phyloP scores from a whole-genome alignment of 2,888 invertebrate genomes.

The Amphimallon solstitiale region DNA sequence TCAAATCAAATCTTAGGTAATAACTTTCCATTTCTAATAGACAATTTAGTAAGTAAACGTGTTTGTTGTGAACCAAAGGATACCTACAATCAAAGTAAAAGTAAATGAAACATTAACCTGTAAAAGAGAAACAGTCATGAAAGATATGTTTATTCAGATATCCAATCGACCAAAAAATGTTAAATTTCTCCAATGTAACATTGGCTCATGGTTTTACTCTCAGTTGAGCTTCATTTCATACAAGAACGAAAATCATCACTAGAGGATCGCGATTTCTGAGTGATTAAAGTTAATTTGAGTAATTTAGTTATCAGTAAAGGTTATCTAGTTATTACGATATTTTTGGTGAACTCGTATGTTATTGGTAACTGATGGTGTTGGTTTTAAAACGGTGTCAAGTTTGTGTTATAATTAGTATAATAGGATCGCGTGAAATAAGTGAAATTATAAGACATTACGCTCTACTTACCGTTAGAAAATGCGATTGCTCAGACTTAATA shows the following conservation, averaged over 20 bases:
- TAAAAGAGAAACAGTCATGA: constrained; percentile 29
- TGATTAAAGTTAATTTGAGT: not conserved
- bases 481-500: constrained; percentile 56
- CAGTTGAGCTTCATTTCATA: constrained; percentile 49
- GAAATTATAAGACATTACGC: constrained; percentile 52
- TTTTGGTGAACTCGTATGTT: not conserved
- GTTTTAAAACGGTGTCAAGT: not conserved
- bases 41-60: not conserved
- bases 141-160: constrained; percentile 48
- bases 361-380: not conserved
- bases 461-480: constrained; percentile 58
- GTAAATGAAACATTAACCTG: constrained; percentile 3
- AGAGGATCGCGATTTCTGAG: constrained; percentile 1
- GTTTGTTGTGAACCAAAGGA: not conserved
- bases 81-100: constrained; percentile 6
- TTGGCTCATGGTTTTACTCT: constrained; percentile 57
- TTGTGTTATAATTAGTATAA: constrained; percentile 17
- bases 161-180: constrained; percentile 57
- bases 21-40: constrained; percentile 1
- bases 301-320: not conserved
- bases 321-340: too few species aligned
- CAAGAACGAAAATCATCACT: constrained; percentile 25
- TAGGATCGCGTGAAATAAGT: constrained; percentile 39
- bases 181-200: constrained; percentile 58
- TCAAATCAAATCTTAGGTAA: not conserved